Evolutionary conservation across 92 coral and sea anemone species (phyloP), one percentile per base, ranked within the genome.

Genomic region (Siderastrea siderea): DNA sequence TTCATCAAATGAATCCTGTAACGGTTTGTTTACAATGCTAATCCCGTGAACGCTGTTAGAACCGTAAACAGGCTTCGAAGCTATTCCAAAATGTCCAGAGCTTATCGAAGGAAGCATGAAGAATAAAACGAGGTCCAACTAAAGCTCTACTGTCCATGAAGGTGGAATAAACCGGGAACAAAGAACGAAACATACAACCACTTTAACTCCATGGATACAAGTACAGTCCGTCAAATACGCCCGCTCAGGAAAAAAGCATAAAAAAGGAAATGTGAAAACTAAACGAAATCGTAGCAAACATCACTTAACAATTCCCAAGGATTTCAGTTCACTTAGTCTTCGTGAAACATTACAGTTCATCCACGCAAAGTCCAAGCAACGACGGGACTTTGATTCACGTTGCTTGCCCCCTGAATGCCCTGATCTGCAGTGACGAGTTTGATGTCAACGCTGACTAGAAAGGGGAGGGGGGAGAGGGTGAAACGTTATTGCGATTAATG

Each of bases 21-120:
- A 14, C 52, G 84, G 47, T 26, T 61, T 74, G 74, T 64, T 74
- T 48, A 84, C 61, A 47, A 60, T 52, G 47, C 53, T 53, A 17
- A 74, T 61, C 59, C 57, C 80, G 2, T 61, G 73, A 48, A 71
- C 72, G 72, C 79, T 50, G 38, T 83, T 74, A 13, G 71, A 73
- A 10, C 74, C 64, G 26, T 61, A 48, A 49, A 72, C 75, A 76
- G 81, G 81, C 72, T 50, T 65, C n/a, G 87, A 47, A 74, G 48
- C 60, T 15, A 66, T 57, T 75, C 89, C 75, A 64, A 47, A 45
- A 48, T 48, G 58, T 68, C 89, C 89, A 78, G 76, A 64, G 47
- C 68, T 54, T 64, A 85, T 51, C 19, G 84, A 85, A 53, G 89
- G 89, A 52, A 85, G 78, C 89, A 85, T 85, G 76, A 14, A n/a